A percentile compares a stretch with the other conserved stretches of the same genome.
Evolutionary conservation across 35 echinoderm and acorn worm species (phyloP).

Genomic region (Ophiothrix spiculata): DNA sequence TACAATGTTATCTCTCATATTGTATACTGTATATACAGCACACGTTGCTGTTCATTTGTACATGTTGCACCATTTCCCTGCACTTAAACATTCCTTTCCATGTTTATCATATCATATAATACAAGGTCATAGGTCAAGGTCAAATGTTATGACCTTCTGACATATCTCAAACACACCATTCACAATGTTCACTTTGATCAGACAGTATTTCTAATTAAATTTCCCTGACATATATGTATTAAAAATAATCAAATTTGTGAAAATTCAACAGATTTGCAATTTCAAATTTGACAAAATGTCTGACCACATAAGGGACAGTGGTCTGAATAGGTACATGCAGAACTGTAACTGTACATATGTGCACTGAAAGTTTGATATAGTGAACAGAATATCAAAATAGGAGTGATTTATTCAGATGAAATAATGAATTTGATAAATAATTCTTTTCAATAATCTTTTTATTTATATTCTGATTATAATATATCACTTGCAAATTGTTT

Average conservation of each 20-base stretch:
- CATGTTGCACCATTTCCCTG: conserved; percentile 3
- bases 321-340: not conserved
- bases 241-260: not conserved
- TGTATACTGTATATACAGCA: conserved; percentile 5
- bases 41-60: not conserved
- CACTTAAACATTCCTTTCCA: conserved; percentile 1
- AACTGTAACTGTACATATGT: too few relatives aligned
- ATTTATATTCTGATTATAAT: too few relatives aligned
- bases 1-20: not conserved
- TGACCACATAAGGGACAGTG: not conserved
- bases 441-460: too few relatives aligned
- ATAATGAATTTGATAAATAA: too few relatives aligned
- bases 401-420: too few relatives aligned
- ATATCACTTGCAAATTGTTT: too few relatives aligned
- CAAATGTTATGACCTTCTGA: not conserved
- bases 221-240: not conserved
- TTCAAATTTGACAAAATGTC: not conserved
- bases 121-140: not conserved
- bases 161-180: not conserved
- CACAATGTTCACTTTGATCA: not conserved
- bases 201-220: not conserved
- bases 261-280: not conserved
- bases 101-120: conserved; percentile 1
- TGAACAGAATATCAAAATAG: too few relatives aligned
- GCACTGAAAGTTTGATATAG: too few relatives aligned